Conservation (phyloP, 2,888 invertebrate genomes). For the Rhaphigaster nebulosa region DNA sequence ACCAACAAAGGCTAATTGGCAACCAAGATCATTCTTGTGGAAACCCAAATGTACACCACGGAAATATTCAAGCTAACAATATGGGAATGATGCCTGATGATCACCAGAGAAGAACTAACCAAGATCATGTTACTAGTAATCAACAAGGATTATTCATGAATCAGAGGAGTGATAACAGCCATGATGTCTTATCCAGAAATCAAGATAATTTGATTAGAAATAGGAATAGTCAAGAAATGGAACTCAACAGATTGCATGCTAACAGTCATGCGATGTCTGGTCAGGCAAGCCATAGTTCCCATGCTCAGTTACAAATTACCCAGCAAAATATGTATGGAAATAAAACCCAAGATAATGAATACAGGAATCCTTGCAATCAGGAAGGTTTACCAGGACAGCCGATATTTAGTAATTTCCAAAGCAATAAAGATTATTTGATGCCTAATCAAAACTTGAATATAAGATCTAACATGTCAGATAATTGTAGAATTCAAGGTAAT, state of each 20-base stretch:
- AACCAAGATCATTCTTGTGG: conserved; percentile 13
- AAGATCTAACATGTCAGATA: not conserved
- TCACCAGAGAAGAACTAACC: conserved; percentile 19
- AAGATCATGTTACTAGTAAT: conserved; percentile 19
- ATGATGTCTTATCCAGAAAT: conserved; percentile 25
- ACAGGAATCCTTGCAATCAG: not conserved
- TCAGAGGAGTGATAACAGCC: not conserved
- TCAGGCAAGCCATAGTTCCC: conserved; percentile 34
- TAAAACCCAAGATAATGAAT: conserved; percentile 45
- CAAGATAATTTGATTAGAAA: conserved; percentile 56
- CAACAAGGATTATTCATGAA: conserved; percentile 17
- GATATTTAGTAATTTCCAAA: not conserved
- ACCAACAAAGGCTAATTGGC: conserved; percentile 38
- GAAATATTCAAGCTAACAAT: not conserved
- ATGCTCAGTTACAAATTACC: conserved; percentile 22
- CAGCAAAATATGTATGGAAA: conserved; percentile 59
- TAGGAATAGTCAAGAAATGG: conserved; percentile 53
- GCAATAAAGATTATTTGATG: conserved; percentile 35
- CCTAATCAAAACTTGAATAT: conserved; percentile 28
- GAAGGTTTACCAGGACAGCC: conserved; percentile 29
- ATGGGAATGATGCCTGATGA: conserved; percentile 30
- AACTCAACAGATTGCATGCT: conserved; percentile 24
- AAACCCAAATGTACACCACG: conserved; percentile 40
- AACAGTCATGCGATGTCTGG: conserved; percentile 13
- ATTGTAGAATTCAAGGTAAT: conserved; percentile 29